Evolutionary conservation across 1,140 invertebrate species (phyloP), one percentile per base, ranked within the genome.

Genomic region (Aphelinus atriplicis): DNA sequence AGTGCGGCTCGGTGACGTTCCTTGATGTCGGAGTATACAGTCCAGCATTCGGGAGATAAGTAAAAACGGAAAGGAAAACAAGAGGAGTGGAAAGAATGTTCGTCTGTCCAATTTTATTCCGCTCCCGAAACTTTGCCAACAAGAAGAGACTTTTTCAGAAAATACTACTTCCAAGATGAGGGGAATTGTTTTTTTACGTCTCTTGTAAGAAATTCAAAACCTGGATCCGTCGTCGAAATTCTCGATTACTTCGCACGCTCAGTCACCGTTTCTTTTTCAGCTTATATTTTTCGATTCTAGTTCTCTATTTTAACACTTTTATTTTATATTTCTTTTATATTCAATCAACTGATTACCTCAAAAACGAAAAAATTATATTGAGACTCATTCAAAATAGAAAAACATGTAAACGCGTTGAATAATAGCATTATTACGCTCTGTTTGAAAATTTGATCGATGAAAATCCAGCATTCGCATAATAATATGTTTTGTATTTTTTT

Each of bases 141-240:
- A 51, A 48, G 56, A 51, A 64, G 67, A 70, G 61, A 58, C 61
- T 64, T 69, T 70, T 64, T 69, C 72, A 74, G 72, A 68, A 48
- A 7, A 48, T 57, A 62, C 51, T 50, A n/a, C 45, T 64, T 75
- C 66, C 66, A 75, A 66, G 61, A 70, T 69, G 53, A 69, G 47
- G 62, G 73, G 26, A 75, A 75, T 57, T 2, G 42, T 64, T 75
- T 75, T 64, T 75, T 58, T 75, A 64, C 62, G 73, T 75, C 73
- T 75, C 58, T 63, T 75, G 68, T 74, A 6, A 74, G 68, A 65
- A 69, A 70, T 70, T 75, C 67, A 58, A 64, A 70, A 64, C 60
- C 66, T 75, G 73, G 73, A 75, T 67, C 65, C 53, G 66, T 69
- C 66, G 73, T 57, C 73, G 73, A 57, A 43, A 62, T 57, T 69